Evolutionary conservation across 2,888 invertebrate species (phyloP), one percentile per base, ranked within the genome.

Genomic region (Eupithecia dodoneata): DNA sequence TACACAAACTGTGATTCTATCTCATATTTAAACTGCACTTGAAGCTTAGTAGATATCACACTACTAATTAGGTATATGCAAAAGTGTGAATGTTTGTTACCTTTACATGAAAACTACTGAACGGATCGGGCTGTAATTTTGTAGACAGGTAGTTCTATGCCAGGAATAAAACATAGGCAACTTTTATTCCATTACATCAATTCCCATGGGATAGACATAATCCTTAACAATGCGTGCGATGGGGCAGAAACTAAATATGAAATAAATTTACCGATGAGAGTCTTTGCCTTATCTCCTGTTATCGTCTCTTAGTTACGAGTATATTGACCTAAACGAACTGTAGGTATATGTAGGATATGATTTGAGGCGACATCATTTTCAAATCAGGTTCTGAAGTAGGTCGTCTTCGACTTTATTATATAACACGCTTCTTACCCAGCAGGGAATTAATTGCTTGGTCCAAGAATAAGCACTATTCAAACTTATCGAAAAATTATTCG

Each of bases 391-490:
- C 30, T 63, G 30, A 63, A 63, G 63, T 63, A 18, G 55, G 55
- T 30, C 30, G 55, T 12, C 42, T 15, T 66, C 15, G 7, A 66
- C 42, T 15, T 30, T 30, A 30, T 1, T 30, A 30, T 30, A 42
- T 15, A 66, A 41, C 41, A 6, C 6, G 41, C 42, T 15, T 66
- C 15, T 42, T 42, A 42, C 13, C 42, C 66, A 66, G 66, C 66
- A 66, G 66, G 66, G 66, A 66, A 15, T 65, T 41, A 42, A 66
- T 66, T 42, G 42, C 41, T 66, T 66, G 13, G 3, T 15, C 42
- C 66, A 41, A 42, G 42, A 66, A 83, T 59, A n/a, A 30, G n/a
- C n/a, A 9, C 55, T 55, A 59, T 86, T 84, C 76, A 82, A 79
- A 79, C 81, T 74, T 75, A 76, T 77, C 76, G 76, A 75, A 76